These are phyloP conservation scores for Tetraneura akinire DNA, from an alignment of 1,140 invertebrate genomes.

Conservation along the genomic window DNA sequence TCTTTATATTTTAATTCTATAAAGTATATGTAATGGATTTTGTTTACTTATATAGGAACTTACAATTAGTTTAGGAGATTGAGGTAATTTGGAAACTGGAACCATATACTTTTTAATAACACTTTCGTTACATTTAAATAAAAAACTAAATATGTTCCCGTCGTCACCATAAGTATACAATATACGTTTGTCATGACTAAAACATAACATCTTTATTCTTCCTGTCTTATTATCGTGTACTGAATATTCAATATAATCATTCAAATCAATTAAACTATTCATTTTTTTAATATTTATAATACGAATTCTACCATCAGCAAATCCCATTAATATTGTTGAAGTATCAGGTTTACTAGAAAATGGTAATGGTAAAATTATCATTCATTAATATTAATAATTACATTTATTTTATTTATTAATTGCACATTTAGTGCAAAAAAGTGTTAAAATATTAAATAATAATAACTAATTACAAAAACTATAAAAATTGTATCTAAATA, in stretches of 20 bases:
- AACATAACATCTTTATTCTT: constrained; percentile 67
- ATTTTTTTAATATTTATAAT: constrained; percentile 62
- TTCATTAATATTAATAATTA: too few species aligned
- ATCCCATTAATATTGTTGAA: constrained; percentile 64
- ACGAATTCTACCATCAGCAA: constrained; percentile 69
- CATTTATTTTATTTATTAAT: too few species aligned
- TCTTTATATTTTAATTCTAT: not conserved
- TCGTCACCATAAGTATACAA: constrained; percentile 71
- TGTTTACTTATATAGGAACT: too few species aligned
- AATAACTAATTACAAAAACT: too few species aligned
- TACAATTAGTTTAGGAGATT: not conserved
- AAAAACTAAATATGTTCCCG: constrained; percentile 80
- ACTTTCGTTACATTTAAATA: constrained; percentile 59
- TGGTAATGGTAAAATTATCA: too few species aligned
- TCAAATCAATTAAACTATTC: constrained; percentile 62
- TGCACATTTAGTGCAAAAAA: too few species aligned
- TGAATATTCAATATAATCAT: constrained; percentile 70
- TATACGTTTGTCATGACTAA: constrained; percentile 68
- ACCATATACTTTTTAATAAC: not conserved
- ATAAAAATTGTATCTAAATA: too few species aligned
- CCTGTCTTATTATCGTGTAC: constrained; percentile 80
- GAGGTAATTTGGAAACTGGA: not conserved
- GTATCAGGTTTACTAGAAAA: not conserved
- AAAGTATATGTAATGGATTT: too few species aligned
- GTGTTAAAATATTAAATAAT: too few species aligned